A percentile compares a stretch with the other conserved stretches of the same genome.
Evolutionary conservation across 2,113 vertebrate genomes (phyloP).

Genomic region (Oreochromis spilurus): DNA sequence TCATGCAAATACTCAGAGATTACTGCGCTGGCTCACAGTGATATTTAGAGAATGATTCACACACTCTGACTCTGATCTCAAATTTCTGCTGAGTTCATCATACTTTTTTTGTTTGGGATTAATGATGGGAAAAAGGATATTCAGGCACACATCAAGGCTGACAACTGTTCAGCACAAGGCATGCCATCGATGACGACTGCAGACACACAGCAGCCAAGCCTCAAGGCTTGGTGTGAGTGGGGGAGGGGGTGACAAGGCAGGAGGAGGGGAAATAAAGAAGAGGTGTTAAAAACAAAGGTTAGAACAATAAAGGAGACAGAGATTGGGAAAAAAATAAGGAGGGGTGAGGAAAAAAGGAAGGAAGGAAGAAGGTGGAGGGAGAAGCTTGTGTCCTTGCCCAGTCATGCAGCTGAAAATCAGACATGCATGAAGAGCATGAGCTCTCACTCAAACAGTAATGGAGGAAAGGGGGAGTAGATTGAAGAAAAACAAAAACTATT

Average conservation of each 20-base stretch:
- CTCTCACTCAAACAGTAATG: background rate
- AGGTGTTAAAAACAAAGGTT: background rate
- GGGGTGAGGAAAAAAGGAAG: background rate
- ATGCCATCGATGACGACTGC: background rate
- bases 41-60: background rate
- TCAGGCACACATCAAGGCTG: background rate
- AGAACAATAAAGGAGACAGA: background rate
- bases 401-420: background rate
- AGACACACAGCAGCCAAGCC: background rate
- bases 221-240: background rate
- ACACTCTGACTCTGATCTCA: background rate
- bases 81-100: background rate
- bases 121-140: background rate
- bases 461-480: background rate
- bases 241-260: background rate
- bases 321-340: background rate
- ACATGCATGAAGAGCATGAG: background rate
- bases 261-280: background rate
- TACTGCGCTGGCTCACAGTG: background rate
- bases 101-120: background rate
- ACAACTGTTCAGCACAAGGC: background rate
- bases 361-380: conserved; percentile 20
- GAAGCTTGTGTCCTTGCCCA: background rate
- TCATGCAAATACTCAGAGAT: background rate
- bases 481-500: background rate